These are phyloP conservation scores for Lepidostoma basale DNA, from an alignment of 1,140 invertebrate species.

Conservation along the genomic window DNA sequence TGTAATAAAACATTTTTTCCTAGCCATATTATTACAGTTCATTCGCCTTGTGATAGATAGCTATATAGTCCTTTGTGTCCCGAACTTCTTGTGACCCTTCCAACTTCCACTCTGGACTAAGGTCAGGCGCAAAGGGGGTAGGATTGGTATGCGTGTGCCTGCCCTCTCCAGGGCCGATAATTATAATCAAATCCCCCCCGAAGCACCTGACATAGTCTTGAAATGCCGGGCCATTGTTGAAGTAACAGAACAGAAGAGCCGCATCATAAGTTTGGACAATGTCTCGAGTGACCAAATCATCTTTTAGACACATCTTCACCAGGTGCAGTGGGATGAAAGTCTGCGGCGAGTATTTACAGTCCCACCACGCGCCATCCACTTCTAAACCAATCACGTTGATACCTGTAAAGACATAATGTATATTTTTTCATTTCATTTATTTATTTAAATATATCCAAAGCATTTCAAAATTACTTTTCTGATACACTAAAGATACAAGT, in stretches of 20 bases:
- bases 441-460: too few species aligned
- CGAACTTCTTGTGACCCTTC: slow-evolving; percentile 53
- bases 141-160: slow-evolving; percentile 71
- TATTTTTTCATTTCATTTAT: too few species aligned
- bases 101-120: slow-evolving; percentile 53
- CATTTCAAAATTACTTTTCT: too few species aligned
- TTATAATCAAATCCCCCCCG: slow-evolving; percentile 66
- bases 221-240: slow-evolving; percentile 73
- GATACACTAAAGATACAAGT: too few species aligned
- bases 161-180: slow-evolving; percentile 72
- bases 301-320: slow-evolving; percentile 50
- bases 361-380: slow-evolving; percentile 60
- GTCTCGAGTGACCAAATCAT: slow-evolving; percentile 46
- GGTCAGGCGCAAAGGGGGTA: slow-evolving; percentile 64
- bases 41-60: slow-evolving; percentile 53
- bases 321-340: slow-evolving; percentile 57
- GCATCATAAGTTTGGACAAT: slow-evolving; percentile 51
- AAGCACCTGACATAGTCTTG: slow-evolving; percentile 67
- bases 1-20: not conserved
- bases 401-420: slow-evolving; percentile 48
- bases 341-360: slow-evolving; percentile 57
- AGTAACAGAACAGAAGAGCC: slow-evolving; percentile 77
- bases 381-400: slow-evolving; percentile 54
- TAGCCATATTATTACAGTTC: too few species aligned
- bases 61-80: slow-evolving; percentile 54